A percentile compares a stretch with the other conserved stretches of the same genome.
Conservation (phyloP, 2,797 vertebrate species). For the Chlorospingus flavigularis region DNA sequence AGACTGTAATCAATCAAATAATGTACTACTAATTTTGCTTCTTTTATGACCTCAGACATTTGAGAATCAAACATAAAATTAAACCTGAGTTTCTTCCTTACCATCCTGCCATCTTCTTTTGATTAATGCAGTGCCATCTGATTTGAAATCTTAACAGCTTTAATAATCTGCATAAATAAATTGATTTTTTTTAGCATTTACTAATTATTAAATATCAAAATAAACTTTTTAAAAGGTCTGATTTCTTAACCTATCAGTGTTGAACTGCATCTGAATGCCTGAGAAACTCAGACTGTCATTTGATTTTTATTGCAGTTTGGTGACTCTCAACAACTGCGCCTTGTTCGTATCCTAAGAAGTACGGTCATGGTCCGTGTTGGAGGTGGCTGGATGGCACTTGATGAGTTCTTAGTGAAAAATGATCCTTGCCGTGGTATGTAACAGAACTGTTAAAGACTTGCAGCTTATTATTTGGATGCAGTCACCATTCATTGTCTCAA, state of each 20-base stretch:
- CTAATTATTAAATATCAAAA: constrained; percentile 72
- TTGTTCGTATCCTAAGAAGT: constrained; percentile 95
- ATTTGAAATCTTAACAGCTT: constrained; percentile 59
- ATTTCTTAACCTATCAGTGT: constrained; percentile 23
- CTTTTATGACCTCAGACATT: constrained; percentile 26
- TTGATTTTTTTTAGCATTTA: constrained; percentile 53
- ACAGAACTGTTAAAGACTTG: not conserved
- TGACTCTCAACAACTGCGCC: constrained; percentile 96
- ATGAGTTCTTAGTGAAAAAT: constrained; percentile 98
- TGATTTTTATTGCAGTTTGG: constrained; percentile 85
- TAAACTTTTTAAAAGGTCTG: constrained; percentile 12
- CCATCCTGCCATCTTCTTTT: constrained; percentile 50
- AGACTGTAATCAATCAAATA: constrained; percentile 3
- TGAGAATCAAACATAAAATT: constrained; percentile 50
- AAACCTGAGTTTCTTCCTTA: constrained; percentile 43
- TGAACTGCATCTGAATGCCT: not conserved
- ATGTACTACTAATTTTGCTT: constrained; percentile 58
- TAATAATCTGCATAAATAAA: constrained; percentile 60
- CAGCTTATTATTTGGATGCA: not conserved
- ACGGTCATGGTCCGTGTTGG: constrained; percentile 99
- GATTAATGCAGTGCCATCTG: constrained; percentile 67
- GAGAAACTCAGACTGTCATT: constrained; percentile 40
- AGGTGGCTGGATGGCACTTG: constrained; percentile 98
- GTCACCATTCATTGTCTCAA: not conserved
- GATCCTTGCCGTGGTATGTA: constrained; percentile 95